Conservation (phyloP, 2,797 vertebrate genomes). For the Hoplostethus mediterraneus region DNA sequence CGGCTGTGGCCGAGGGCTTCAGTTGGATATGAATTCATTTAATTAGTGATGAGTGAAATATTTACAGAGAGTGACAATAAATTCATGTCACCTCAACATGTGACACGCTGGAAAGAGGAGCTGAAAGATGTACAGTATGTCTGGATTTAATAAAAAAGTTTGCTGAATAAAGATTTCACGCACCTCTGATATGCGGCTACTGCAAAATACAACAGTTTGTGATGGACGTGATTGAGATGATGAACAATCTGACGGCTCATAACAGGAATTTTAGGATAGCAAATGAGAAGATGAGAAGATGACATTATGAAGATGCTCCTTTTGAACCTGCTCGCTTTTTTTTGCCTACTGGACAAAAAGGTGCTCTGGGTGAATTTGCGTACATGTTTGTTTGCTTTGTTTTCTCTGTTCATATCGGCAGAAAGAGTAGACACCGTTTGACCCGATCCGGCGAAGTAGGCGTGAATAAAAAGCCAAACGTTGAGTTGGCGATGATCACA, state of each 20-base stretch:
- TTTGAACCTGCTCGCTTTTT: too few relatives aligned
- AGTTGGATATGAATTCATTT: conserved; percentile 70
- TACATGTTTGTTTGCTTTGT: background rate
- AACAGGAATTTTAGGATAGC: background rate
- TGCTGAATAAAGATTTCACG: conserved; percentile 23
- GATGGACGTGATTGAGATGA: conserved; percentile 2
- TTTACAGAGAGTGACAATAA: conserved; percentile 74
- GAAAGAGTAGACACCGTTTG: background rate
- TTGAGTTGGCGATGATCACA: too few relatives aligned
- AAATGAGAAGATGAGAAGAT: background rate
- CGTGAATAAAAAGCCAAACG: too few relatives aligned
- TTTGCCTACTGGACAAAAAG: background rate
- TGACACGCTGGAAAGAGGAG: conserved; percentile 22
- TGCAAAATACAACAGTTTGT: conserved; percentile 22
- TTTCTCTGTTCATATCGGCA: conserved; percentile 8
- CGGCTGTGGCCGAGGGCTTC: conserved; percentile 58
- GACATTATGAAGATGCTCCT: background rate
- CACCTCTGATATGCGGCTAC: background rate
- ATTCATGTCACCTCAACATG: conserved; percentile 67
- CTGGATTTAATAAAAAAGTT: conserved; percentile 37
- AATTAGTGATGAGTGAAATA: conserved; percentile 70
- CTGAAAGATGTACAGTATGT: conserved; percentile 34
- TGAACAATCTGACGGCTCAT: background rate
- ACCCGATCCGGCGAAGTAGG: background rate
- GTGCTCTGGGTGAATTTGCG: background rate